These are phyloP conservation scores for Cossypha caffra DNA, from an alignment of 2,797 vertebrate genomes.

Conservation along the genomic window DNA sequence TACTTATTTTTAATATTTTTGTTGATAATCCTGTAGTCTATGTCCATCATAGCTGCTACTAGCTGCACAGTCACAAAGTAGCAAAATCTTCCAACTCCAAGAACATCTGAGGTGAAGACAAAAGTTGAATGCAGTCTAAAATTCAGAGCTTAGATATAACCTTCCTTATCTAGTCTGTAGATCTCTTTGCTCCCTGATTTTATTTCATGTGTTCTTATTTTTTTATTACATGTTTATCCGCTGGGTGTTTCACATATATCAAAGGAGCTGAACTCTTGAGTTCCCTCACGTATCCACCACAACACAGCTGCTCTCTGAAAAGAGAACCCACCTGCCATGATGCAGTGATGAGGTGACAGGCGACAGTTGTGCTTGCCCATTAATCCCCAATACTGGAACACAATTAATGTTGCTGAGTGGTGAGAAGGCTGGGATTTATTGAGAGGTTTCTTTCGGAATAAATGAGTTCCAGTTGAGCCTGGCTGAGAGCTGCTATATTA, in stretches of 20 bases:
- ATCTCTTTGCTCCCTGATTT: not conserved
- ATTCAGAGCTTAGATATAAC: not conserved
- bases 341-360: accelerated
- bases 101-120: not conserved
- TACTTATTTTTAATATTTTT: not conserved
- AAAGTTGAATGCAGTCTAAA: not conserved
- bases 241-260: not conserved
- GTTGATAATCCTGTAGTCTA: not conserved
- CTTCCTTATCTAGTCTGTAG: accelerated
- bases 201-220: not conserved
- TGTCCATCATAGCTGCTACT: accelerated
- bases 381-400: not conserved
- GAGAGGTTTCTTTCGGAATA: not conserved
- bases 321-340: not conserved
- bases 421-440: not conserved
- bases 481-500: not conserved
- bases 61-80: not conserved
- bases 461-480: not conserved
- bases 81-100: not conserved
- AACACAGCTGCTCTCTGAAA: not conserved
- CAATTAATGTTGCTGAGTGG: not conserved
- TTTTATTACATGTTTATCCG: not conserved
- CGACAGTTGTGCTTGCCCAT: accelerated
- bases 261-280: not conserved
- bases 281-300: not conserved